A percentile compares a stretch with the other conserved stretches of the same genome.
phyloP scores from a whole-genome alignment of 1,140 invertebrate genomes.

The Dysdera silvatica region DNA sequence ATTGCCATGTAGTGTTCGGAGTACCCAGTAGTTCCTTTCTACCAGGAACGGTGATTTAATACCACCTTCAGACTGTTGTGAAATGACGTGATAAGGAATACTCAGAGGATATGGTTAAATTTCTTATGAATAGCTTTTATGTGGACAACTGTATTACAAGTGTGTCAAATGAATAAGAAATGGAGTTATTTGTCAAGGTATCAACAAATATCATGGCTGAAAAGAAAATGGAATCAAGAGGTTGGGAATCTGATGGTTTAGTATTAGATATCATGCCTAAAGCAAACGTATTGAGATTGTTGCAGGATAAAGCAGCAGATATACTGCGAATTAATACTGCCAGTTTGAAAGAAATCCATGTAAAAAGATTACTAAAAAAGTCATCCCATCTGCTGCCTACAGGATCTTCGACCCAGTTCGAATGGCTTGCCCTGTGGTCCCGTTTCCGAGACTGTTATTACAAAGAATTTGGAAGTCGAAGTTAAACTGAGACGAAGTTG shows the following conservation, averaged over 20 bases:
- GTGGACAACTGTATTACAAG: slow-evolving; percentile 11
- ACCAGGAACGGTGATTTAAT: neutral
- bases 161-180: neutral
- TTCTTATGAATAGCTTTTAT: slow-evolving; percentile 1
- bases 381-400: slow-evolving; percentile 2
- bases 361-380: neutral
- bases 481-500: neutral
- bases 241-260: neutral
- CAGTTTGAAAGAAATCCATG: neutral
- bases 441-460: slow-evolving; percentile 1
- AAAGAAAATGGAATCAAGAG: slow-evolving; percentile 4
- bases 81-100: neutral
- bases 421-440: neutral
- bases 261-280: neutral
- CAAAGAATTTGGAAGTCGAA: neutral
- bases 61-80: slow-evolving; percentile 6
- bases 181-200: neutral
- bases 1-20: slow-evolving; percentile 5
- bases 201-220: neutral
- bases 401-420: slow-evolving; percentile 13
- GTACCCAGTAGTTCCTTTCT: slow-evolving; percentile 4
- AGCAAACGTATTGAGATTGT: neutral
- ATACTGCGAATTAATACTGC: neutral
- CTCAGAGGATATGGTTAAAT: neutral
- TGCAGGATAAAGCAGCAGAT: neutral